Evolutionary conservation across 1,140 invertebrate species (phyloP).

Genomic region (Leptinotarsa texana): DNA sequence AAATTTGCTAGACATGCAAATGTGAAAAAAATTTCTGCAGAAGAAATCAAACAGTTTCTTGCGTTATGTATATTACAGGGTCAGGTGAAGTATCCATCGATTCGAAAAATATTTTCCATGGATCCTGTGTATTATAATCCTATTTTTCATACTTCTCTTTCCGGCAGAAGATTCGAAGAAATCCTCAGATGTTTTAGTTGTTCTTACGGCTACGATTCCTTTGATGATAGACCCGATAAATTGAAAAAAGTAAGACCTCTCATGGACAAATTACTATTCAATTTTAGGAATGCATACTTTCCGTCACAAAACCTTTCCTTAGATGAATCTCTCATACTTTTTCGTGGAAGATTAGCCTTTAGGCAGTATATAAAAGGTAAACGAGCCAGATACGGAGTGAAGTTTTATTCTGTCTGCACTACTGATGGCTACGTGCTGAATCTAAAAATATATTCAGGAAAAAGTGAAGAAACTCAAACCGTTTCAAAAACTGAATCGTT

Average conservation of each 20-base stretch:
- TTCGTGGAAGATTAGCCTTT: constrained; percentile 25
- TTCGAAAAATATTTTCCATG: constrained; percentile 14
- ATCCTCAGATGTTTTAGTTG: constrained; percentile 12
- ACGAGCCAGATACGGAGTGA: constrained; percentile 26
- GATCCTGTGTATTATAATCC: constrained; percentile 12
- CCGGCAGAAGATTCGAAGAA: constrained; percentile 19
- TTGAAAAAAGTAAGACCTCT: constrained; percentile 20
- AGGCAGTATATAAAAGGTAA: constrained; percentile 28
- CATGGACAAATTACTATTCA: constrained; percentile 10
- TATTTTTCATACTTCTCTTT: constrained; percentile 17
- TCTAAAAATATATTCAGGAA: constrained; percentile 26
- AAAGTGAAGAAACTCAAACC: constrained; percentile 4
- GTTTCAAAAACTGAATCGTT: constrained; percentile 2
- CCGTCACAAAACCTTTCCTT: constrained; percentile 22
- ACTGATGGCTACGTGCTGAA: constrained; percentile 23
- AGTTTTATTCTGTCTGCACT: constrained; percentile 19
- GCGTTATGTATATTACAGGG: constrained; percentile 13
- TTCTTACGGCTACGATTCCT: background rate
- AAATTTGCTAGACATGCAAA: background rate
- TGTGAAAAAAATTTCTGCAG: background rate
- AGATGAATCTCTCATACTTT: constrained; percentile 23
- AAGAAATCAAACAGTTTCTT: constrained; percentile 23
- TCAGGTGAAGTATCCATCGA: constrained; percentile 5
- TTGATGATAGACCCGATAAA: background rate
- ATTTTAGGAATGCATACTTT: constrained; percentile 19